Percentiles rank a stretch among this genome's conserved stretches.
Conservation (phyloP, 2,888 invertebrate genomes). For the Agriotes lineatus region DNA sequence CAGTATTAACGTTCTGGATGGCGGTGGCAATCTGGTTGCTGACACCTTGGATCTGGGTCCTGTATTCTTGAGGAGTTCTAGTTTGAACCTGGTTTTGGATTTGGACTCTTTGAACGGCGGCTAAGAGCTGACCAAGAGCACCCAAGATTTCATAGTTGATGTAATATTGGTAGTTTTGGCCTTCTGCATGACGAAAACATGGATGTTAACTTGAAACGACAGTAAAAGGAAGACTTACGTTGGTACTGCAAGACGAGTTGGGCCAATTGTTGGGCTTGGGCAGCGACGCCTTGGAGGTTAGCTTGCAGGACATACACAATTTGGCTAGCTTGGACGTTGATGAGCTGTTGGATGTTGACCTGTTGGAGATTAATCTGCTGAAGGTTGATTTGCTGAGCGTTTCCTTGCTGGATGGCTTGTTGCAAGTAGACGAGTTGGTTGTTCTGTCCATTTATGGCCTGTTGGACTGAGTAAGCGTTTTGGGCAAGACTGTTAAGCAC, state of each 20-base stretch:
- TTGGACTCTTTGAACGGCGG: neutral
- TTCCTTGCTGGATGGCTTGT: too few species aligned
- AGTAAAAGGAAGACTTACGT: too few species aligned
- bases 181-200: too few species aligned
- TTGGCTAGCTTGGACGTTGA: neutral
- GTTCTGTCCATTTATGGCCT: too few species aligned
- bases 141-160: neutral
- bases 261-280: neutral
- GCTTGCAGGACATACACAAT: neutral
- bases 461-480: neutral
- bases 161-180: neutral
- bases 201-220: too few species aligned
- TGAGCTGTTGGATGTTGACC: neutral
- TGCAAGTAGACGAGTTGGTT: too few species aligned
- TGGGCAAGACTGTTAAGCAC: neutral
- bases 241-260: neutral
- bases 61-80: neutral
- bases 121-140: neutral
- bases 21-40: neutral
- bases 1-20: neutral
- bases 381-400: neutral
- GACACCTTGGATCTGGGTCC: neutral
- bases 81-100: neutral
- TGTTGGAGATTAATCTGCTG: neutral
- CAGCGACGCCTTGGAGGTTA: neutral